These are phyloP conservation scores for Semibalanus balanoides DNA, from an alignment of 1,140 invertebrate species.

Conservation along the genomic window DNA sequence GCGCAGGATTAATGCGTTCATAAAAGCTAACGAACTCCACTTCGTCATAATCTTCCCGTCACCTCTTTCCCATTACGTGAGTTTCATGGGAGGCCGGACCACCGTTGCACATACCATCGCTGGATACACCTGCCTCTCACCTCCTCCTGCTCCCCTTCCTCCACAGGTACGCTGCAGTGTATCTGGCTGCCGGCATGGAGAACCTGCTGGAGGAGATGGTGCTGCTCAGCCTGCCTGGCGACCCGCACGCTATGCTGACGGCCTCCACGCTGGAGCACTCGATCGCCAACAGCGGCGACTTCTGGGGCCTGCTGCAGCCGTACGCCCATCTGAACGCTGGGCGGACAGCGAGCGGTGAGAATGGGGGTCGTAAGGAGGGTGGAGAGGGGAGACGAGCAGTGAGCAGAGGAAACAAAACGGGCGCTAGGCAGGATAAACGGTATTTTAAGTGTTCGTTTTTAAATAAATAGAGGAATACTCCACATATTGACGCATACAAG, in stretches of 20 bases:
- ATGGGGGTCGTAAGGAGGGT: no score
- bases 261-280: constrained; percentile 63
- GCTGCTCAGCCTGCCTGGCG: constrained; percentile 52
- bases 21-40: no score
- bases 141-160: background rate
- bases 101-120: no score
- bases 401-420: background rate
- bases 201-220: constrained; percentile 74
- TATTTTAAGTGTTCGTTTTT: no score
- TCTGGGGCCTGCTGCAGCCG: constrained; percentile 76
- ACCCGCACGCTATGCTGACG: constrained; percentile 49
- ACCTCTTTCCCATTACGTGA: background rate
- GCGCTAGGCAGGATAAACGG: no score
- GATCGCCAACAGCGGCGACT: constrained; percentile 68
- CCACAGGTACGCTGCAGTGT: constrained; percentile 62
- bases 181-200: constrained; percentile 72
- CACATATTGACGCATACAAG: no score
- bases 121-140: no score
- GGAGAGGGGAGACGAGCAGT: no score
- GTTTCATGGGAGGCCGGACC: background rate
- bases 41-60: background rate
- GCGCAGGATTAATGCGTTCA: no score
- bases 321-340: constrained; percentile 79
- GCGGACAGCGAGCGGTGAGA: constrained; percentile 62
- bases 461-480: no score